Conservation (phyloP, 1,140 invertebrate genomes). For the Cydia fagiglandana region DNA sequence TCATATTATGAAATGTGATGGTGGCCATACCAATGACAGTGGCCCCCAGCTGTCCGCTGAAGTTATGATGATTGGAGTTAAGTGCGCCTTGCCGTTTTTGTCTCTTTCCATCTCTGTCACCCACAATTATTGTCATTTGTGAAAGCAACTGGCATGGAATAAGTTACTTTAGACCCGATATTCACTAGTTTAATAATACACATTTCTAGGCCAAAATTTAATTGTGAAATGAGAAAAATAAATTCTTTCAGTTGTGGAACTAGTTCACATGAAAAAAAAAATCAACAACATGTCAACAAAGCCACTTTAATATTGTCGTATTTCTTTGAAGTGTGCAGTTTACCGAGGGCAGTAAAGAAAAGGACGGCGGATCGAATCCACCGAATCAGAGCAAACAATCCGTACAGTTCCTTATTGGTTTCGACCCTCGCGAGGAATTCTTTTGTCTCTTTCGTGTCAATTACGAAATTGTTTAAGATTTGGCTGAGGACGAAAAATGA, state of each 20-base stretch:
- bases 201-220: no score
- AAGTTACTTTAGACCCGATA: background rate
- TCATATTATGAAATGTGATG: background rate
- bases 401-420: conserved; percentile 24
- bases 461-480: conserved; percentile 30
- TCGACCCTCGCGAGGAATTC: conserved; percentile 22
- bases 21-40: background rate
- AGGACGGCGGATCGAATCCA: conserved; percentile 1
- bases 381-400: conserved; percentile 15
- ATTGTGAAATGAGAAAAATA: no score
- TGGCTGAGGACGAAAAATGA: conserved; percentile 12
- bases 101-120: conserved; percentile 23
- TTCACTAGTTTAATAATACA: background rate
- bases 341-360: conserved; percentile 12
- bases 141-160: background rate
- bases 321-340: conserved; percentile 28
- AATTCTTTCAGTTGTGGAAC: no score
- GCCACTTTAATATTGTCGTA: conserved; percentile 25
- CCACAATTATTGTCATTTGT: background rate
- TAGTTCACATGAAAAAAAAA: background rate
- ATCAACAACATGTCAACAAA: conserved; percentile 5
- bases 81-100: conserved; percentile 5
- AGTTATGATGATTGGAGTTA: conserved; percentile 21
- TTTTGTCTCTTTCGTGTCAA: conserved; percentile 29
- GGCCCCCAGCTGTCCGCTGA: background rate